Evolutionary conservation across 1,140 invertebrate species (phyloP), one percentile per base, ranked within the genome.

Genomic region (roundworm (Caenorhabditis elegans)): DNA sequence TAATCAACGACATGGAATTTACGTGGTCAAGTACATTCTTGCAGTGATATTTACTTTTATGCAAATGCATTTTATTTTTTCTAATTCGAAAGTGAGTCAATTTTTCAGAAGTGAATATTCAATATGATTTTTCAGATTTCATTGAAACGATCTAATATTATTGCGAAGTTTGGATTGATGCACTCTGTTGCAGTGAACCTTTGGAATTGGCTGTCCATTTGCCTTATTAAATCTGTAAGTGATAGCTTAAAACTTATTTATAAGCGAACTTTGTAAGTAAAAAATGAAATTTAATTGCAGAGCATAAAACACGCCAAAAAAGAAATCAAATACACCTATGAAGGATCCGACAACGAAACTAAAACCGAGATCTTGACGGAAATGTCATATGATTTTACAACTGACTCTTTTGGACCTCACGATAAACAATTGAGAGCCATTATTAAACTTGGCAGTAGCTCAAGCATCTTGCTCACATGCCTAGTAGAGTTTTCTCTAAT

Each of bases 41-140:
- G 88, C 88, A 1, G 81, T 85, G 1, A 10, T 86, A 17, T 89
- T 89, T 76, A 90, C 88, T n/a, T 89, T 89, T 65, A 70, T 89
- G 31, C 88, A 89, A 84, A 90, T 90, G 88, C 88, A 89, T 77
- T 89, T 89, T 55, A 86, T 89, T 53, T 89, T 89, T 55, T 90
- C 87, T 47, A 89, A 89, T 76, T 89, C 88, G 15, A 89, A 87
- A 77, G n/a, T n/a, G n/a, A n/a, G n/a, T n/a, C n/a, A n/a, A n/a
- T n/a, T n/a, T n/a, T n/a, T n/a, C n/a, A n/a, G n/a, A n/a, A n/a
- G n/a, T n/a, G n/a, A n/a, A n/a, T n/a, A n/a, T n/a, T n/a, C n/a
- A n/a, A n/a, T n/a, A n/a, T n/a, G n/a, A n/a, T n/a, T n/a, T n/a
- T n/a, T n/a, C n/a, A n/a, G n/a, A 89, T 89, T 10, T 28, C 28